Conservation (phyloP, 2,113 vertebrate species). For the Gallinago jamesoni region DNA sequence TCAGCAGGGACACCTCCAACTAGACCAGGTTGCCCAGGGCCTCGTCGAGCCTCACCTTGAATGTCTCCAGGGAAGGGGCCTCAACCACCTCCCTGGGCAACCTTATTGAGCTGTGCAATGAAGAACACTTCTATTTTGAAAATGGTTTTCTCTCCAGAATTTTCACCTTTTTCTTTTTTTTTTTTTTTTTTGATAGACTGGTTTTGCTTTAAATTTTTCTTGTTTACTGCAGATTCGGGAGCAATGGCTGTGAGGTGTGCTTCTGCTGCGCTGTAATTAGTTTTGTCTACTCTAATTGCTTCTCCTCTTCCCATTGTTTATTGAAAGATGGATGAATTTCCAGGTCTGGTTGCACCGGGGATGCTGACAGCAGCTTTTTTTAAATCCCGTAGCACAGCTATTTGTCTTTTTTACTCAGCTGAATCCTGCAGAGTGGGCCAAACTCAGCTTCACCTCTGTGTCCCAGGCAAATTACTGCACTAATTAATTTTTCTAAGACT, state of each 20-base stretch:
- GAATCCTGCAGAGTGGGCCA: slow-evolving; percentile 32
- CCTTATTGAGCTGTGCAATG: background rate
- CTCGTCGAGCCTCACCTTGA: too few relatives aligned
- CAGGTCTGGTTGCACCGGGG: slow-evolving; percentile 13
- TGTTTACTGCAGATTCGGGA: background rate
- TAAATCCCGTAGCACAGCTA: background rate
- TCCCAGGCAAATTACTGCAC: background rate
- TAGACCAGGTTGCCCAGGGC: too few relatives aligned
- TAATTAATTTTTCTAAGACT: slow-evolving; percentile 12
- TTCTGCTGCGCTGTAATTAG: slow-evolving; percentile 2
- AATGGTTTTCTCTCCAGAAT: background rate
- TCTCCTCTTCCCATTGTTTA: slow-evolving; percentile 19
- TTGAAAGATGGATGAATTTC: slow-evolving; percentile 23
- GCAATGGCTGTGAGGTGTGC: background rate
- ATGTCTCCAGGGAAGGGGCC: too few relatives aligned
- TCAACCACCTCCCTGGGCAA: too few relatives aligned
- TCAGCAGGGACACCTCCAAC: too few relatives aligned
- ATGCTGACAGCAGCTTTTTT: slow-evolving; percentile 32
- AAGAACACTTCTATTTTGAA: background rate
- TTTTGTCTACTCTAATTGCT: slow-evolving; percentile 37
- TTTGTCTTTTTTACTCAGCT: slow-evolving; percentile 13
- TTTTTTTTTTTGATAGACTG: background rate
- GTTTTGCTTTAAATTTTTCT: background rate
- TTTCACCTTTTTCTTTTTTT: background rate
- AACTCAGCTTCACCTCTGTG: background rate